These are phyloP conservation scores for Thamnaconus septentrionalis DNA, from an alignment of 2,113 vertebrate genomes.

Conservation along the genomic window DNA sequence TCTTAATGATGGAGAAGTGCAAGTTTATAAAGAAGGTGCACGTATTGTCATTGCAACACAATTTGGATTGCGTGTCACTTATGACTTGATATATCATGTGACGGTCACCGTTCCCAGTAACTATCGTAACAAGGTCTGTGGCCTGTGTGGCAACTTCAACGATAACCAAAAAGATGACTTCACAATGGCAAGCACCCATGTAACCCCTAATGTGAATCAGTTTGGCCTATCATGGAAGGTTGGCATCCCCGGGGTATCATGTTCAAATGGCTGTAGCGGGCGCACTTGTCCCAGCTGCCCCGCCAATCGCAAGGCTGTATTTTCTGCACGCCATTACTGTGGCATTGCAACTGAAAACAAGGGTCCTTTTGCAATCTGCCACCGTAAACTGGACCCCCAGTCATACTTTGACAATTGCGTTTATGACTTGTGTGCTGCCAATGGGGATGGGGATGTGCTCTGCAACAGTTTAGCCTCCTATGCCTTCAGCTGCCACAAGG, in stretches of 20 bases:
- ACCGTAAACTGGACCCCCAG: slow-evolving; percentile 61
- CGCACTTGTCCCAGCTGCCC: slow-evolving; percentile 33
- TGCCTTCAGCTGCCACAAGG: slow-evolving; percentile 62
- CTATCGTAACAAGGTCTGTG: slow-evolving; percentile 65
- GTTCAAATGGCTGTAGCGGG: slow-evolving; percentile 60
- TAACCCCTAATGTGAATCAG: slow-evolving; percentile 25
- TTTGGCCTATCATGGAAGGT: slow-evolving; percentile 70
- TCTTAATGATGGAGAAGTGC: slow-evolving; percentile 50
- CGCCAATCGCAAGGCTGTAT: slow-evolving; percentile 52
- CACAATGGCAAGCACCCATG: slow-evolving; percentile 16
- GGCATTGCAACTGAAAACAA: slow-evolving; percentile 55
- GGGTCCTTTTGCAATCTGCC: slow-evolving; percentile 71
- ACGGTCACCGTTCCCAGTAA: slow-evolving; percentile 66
- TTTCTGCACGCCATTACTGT: slow-evolving; percentile 56
- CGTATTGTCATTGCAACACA: slow-evolving; percentile 54
- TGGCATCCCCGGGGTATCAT: slow-evolving; percentile 49
- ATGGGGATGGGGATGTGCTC: slow-evolving; percentile 60
- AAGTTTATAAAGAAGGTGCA: slow-evolving; percentile 42
- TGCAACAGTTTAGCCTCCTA: slow-evolving; percentile 72
- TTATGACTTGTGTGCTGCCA: slow-evolving; percentile 70
- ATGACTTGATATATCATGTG: slow-evolving; percentile 65
- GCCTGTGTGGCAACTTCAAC: slow-evolving; percentile 77
- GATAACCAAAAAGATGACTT: slow-evolving; percentile 60
- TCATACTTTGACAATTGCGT: slow-evolving; percentile 69
- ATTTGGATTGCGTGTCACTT: slow-evolving; percentile 68